A percentile compares a stretch with the other conserved stretches of the same genome.
Conservation (phyloP, 2,797 vertebrate species). For the Sebastes dallii region DNA sequence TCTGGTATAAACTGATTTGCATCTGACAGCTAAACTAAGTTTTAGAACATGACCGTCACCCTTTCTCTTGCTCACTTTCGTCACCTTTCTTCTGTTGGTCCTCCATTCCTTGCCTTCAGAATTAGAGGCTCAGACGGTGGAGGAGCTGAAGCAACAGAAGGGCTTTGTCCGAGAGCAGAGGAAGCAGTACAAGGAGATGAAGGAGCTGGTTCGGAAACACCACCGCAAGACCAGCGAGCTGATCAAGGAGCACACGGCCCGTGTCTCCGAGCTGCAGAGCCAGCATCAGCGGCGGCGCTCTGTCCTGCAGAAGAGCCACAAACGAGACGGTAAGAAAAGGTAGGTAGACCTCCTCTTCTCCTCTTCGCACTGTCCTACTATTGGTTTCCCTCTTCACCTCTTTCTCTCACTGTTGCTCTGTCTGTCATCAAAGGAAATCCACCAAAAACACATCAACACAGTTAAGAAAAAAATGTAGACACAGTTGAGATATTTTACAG, state of each 20-base stretch:
- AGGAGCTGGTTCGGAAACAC: constrained; percentile 94
- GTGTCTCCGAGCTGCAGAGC: constrained; percentile 89
- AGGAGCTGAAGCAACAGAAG: constrained; percentile 97
- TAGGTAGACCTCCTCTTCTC: constrained; percentile 72
- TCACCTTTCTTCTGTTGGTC: not conserved
- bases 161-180: constrained; percentile 94
- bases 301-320: constrained; percentile 89
- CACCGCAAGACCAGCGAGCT: constrained; percentile 96
- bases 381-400: not conserved
- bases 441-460: not conserved
- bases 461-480: not conserved
- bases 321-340: constrained; percentile 96
- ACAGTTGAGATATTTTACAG: not conserved
- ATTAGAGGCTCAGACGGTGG: constrained; percentile 91
- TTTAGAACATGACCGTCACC: not conserved
- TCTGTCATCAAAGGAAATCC: not conserved
- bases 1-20: too few species aligned
- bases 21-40: not conserved
- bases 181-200: constrained; percentile 99
- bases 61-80: not conserved
- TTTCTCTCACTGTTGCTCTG: not conserved
- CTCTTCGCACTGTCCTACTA: not conserved
- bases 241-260: constrained; percentile 94
- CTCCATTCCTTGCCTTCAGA: constrained; percentile 75
- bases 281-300: constrained; percentile 89